Base-by-base conservation (phyloP, 2,113 vertebrate species). In the Cheirogaleus medius region DNA sequence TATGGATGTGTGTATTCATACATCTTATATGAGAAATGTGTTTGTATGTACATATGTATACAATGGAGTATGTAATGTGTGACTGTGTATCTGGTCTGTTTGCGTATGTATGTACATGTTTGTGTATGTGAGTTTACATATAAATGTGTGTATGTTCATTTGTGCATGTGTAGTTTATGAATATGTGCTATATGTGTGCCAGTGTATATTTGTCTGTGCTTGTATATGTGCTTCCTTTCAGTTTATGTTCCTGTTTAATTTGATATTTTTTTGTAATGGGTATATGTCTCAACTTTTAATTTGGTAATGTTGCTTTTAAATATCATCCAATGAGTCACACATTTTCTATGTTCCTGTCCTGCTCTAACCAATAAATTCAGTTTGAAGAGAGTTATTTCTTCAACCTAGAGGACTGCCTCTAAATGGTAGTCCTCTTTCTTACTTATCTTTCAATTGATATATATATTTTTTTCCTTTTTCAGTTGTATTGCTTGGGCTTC, bases 321-420 rank as follows among this genome's bases (percentile, higher is more conserved):
- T 4, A 77, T 8, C 10, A 82, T 91, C 81, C 83, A 93, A 56
- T 8, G 29, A 89, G 47, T 82, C 69, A 86, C 18, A 84, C 37
- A 68, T 49, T 93, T 78, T 95, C 76, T 97, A 21, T 66, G 20
- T 93, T 91, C 32, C 42, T 95, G 8, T 58, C 14, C 71, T 68
- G n/a, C n/a, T 93, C 18, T 68, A 63, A 82, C 95, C 92, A 91
- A 89, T 95, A 96, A 96, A 93, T 93, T 80, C 27, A 69, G 54
- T 93, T 91, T 78, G 73, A 87, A 96, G 25, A 37, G 39, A 93
- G 71, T 95, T 82, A 76, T 69, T 82, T 82, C 25, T 88, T 91
- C 32, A 54, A 5, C 86, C 39, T 93, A 14, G 71, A 74, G 71
- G 23, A 27, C 2, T 74, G 17, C 39, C 12, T 25, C 6, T 42